A percentile compares a stretch with the other conserved stretches of the same genome.
Evolutionary conservation across 2,888 invertebrate species (phyloP).

Genomic region (Deilephila porcellus): DNA sequence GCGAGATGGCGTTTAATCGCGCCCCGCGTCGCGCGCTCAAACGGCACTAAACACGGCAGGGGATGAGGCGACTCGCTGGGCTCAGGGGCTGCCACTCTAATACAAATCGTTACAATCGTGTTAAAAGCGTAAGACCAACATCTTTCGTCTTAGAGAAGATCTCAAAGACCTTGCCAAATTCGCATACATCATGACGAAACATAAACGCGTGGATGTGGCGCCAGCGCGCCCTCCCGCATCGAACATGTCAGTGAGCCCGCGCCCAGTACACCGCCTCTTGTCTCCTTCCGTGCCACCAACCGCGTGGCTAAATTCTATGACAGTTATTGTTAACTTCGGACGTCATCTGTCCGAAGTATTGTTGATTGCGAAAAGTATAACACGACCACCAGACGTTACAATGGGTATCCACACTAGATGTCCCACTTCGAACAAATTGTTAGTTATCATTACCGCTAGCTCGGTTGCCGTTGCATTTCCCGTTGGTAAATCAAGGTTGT

Average conservation of each 20-base stretch:
- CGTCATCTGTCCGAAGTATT: background rate
- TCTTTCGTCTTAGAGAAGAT: no score
- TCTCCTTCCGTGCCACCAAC: background rate
- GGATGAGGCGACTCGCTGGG: background rate
- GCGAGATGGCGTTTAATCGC: background rate
- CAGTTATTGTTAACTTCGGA: background rate
- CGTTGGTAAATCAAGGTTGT: background rate
- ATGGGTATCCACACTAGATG: no score
- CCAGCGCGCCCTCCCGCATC: no score
- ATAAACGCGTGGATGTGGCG: no score
- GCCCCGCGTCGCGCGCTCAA: background rate
- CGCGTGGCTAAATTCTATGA: constrained; percentile 17
- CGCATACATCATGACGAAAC: no score
- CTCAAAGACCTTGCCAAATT: no score
- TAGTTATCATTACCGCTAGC: background rate
- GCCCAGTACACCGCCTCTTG: background rate
- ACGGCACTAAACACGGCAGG: background rate
- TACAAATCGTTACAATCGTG: no score
- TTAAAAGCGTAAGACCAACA: no score
- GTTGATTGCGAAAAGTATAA: background rate
- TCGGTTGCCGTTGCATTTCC: background rate
- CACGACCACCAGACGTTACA: no score
- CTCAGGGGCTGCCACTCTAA: background rate
- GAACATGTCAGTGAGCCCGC: background rate
- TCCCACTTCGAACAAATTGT: no score